Conservation (phyloP, 2,888 invertebrate species). For the Apamea anceps region DNA sequence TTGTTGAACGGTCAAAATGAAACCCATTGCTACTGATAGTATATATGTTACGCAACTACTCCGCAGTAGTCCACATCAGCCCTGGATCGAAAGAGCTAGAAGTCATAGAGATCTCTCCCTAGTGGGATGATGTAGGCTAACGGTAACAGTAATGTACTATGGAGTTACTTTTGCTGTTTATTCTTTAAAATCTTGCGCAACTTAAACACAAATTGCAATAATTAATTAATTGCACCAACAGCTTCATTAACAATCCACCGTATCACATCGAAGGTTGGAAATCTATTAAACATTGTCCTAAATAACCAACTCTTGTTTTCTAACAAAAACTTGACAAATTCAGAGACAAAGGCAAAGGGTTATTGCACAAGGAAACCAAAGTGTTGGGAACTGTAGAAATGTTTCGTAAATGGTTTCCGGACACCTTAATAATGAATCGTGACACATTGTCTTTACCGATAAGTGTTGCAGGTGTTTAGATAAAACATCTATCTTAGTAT, state of each 20-base stretch:
- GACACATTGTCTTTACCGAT: constrained; percentile 23
- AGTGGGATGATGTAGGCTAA: not conserved
- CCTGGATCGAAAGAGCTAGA: not conserved
- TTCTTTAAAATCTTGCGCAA: constrained; percentile 25
- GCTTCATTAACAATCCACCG: constrained; percentile 41
- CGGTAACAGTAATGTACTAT: not conserved
- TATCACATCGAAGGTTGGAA: constrained; percentile 58
- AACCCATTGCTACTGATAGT: no score
- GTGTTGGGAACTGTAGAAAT: constrained; percentile 25
- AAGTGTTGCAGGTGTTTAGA: constrained; percentile 12
- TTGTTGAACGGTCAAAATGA: no score
- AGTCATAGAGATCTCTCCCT: no score
- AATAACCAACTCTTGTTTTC: constrained; percentile 48
- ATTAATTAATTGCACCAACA: constrained; percentile 54
- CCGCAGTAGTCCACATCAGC: not conserved
- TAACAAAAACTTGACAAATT: constrained; percentile 53
- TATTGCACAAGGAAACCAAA: constrained; percentile 44
- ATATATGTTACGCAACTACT: no score
- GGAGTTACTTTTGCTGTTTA: not conserved
- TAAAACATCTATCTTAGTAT: not conserved
- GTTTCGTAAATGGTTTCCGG: constrained; percentile 44
- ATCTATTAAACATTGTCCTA: constrained; percentile 46
- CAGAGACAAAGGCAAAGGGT: constrained; percentile 50
- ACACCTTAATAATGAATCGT: constrained; percentile 24
- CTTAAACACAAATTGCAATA: constrained; percentile 27